Conservation (phyloP, 2,113 vertebrate genomes). For the Chrysochloris asiatica region DNA sequence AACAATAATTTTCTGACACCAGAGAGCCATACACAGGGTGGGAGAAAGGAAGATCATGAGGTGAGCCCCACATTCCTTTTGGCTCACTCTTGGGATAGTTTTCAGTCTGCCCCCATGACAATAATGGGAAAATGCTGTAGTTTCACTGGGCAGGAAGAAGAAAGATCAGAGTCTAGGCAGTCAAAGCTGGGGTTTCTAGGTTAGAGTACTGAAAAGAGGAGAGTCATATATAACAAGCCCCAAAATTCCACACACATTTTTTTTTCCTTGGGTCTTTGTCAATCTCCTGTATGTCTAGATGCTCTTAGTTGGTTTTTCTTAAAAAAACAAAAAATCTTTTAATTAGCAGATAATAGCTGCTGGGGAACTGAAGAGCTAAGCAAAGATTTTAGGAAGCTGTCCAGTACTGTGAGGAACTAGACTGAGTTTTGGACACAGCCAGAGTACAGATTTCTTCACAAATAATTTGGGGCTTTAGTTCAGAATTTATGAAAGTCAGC, state of each 20-base stretch:
- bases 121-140: background rate
- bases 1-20: background rate
- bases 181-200: background rate
- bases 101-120: background rate
- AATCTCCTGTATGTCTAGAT: background rate
- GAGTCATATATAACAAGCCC: background rate
- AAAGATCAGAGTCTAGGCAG: background rate
- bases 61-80: background rate
- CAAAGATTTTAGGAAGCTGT: background rate
- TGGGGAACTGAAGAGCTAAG: background rate
- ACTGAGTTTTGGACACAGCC: background rate
- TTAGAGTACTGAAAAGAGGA: background rate
- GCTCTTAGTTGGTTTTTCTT: too few species aligned
- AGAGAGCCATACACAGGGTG: background rate
- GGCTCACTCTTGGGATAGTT: background rate
- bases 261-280: background rate
- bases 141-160: background rate
- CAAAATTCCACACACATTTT: background rate
- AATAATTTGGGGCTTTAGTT: background rate
- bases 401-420: background rate
- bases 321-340: background rate
- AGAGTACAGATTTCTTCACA: background rate
- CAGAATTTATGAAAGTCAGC: background rate
- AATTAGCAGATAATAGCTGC: background rate
- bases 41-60: background rate